Evolutionary conservation across 2,113 vertebrate species (phyloP).

Genomic region (Noturus placidus): DNA sequence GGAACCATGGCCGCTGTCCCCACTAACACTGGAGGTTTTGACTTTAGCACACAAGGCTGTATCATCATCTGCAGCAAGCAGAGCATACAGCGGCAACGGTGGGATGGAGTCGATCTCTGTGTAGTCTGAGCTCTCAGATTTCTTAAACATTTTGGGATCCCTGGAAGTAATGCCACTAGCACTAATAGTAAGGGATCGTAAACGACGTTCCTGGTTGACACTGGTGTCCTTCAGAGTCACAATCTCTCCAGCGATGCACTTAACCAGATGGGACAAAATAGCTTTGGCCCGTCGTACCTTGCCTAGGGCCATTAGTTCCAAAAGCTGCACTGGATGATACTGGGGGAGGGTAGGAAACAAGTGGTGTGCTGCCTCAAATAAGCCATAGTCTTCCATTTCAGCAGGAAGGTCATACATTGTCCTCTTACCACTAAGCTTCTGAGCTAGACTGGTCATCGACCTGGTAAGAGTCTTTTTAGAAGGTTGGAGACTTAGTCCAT

Average conservation of each 20-base stretch:
- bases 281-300: constrained; percentile 92
- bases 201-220: constrained; percentile 77
- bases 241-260: constrained; percentile 95
- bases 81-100: constrained; percentile 89
- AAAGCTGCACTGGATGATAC: constrained; percentile 92
- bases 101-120: constrained; percentile 95
- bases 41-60: constrained; percentile 72
- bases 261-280: constrained; percentile 94
- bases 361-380: constrained; percentile 93
- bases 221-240: constrained; percentile 82
- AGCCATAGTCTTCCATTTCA: constrained; percentile 91
- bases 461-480: constrained; percentile 83
- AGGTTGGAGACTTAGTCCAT: constrained; percentile 67
- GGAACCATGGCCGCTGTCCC: constrained; percentile 76
- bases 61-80: constrained; percentile 92
- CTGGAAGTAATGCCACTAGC: constrained; percentile 89
- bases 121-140: constrained; percentile 85
- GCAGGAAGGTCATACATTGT: constrained; percentile 81
- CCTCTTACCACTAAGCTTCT: constrained; percentile 93
- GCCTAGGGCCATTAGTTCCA: constrained; percentile 97
- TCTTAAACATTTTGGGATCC: constrained; percentile 86
- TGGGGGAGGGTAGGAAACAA: constrained; percentile 94
- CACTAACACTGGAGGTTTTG: constrained; percentile 72
- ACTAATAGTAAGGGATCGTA: constrained; percentile 89
- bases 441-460: constrained; percentile 94